These are phyloP conservation scores for Drosophila oshimai DNA, from an alignment of 1,140 invertebrate species.

Conservation along the genomic window DNA sequence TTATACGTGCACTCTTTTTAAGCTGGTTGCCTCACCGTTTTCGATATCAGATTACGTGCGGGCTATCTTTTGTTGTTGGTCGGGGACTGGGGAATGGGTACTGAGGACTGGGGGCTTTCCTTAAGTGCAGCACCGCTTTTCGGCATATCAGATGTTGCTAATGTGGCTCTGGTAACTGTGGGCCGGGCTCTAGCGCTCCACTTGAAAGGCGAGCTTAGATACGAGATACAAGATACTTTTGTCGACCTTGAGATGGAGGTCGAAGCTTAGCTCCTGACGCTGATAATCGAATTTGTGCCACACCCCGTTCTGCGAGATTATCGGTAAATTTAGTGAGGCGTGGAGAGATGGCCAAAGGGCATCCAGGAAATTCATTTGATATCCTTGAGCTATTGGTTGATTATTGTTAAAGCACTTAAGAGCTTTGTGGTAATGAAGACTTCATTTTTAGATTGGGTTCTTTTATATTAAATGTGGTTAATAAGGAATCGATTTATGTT, in stretches of 20 bases:
- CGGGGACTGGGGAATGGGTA: background rate
- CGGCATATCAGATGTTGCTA: constrained; percentile 54
- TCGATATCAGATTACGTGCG: constrained; percentile 74
- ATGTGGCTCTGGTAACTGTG: constrained; percentile 35
- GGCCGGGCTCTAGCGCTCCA: constrained; percentile 19
- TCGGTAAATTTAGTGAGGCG: background rate
- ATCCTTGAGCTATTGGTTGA: background rate
- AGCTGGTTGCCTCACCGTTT: constrained; percentile 49
- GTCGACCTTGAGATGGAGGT: constrained; percentile 43
- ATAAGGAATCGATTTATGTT: no score
- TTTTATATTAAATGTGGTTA: no score
- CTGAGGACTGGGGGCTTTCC: constrained; percentile 4
- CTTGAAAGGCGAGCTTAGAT: constrained; percentile 45
- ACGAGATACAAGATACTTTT: constrained; percentile 28
- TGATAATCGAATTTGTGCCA: constrained; percentile 25
- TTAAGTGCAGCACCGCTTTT: constrained; percentile 31
- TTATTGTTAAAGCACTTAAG: background rate
- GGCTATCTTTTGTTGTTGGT: constrained; percentile 45
- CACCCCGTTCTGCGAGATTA: background rate
- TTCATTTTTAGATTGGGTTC: no score
- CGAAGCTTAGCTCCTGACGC: constrained; percentile 8
- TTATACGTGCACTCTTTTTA: constrained; percentile 33
- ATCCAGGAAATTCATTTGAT: constrained; percentile 20
- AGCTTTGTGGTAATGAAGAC: background rate
- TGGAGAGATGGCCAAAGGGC: constrained; percentile 7